Evolutionary conservation across 2,113 vertebrate genomes (phyloP).

Genomic region (Asarcornis scutulata): DNA sequence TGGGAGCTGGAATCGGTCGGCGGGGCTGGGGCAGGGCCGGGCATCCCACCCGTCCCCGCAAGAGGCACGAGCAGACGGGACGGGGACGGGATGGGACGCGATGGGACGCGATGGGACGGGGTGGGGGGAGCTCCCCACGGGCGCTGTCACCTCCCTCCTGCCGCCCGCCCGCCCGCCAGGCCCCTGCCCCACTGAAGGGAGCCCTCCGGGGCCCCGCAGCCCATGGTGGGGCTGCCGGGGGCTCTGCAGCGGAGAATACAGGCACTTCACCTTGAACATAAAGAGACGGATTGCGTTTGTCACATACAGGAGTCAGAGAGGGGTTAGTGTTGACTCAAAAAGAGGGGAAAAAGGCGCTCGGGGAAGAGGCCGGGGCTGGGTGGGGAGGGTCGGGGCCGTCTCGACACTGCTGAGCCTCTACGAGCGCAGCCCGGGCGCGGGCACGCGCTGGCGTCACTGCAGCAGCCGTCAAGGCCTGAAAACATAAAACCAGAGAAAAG

Average conservation of each 20-base stretch:
- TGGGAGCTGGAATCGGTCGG: background rate
- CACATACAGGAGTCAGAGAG: constrained; percentile 68
- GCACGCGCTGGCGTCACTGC: background rate
- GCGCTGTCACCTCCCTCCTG: constrained; percentile 52
- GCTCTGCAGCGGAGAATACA: constrained; percentile 73
- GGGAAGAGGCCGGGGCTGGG: constrained; percentile 19
- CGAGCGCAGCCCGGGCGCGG: constrained; percentile 10
- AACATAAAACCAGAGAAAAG: constrained; percentile 60
- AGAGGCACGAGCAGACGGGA: constrained; percentile 65
- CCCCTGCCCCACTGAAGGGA: constrained; percentile 71
- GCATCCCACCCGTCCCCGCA: constrained; percentile 55
- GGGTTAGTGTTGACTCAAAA: constrained; percentile 71
- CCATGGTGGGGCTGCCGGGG: constrained; percentile 38
- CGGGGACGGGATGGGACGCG: background rate
- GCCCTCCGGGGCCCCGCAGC: constrained; percentile 63
- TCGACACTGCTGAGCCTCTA: constrained; percentile 37
- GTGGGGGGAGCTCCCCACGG: background rate
- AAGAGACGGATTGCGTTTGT: constrained; percentile 73
- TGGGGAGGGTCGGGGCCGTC: constrained; percentile 33
- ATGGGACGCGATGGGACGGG: background rate
- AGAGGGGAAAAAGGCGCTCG: background rate
- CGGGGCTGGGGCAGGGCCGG: constrained; percentile 51
- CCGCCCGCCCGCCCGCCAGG: constrained; percentile 34
- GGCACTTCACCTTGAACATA: constrained; percentile 75
- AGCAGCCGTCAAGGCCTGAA: constrained; percentile 37